A percentile compares a stretch with the other conserved stretches of the same genome.
Conservation (phyloP, 2,797 vertebrate species). For the Poeciliopsis gracilis region DNA sequence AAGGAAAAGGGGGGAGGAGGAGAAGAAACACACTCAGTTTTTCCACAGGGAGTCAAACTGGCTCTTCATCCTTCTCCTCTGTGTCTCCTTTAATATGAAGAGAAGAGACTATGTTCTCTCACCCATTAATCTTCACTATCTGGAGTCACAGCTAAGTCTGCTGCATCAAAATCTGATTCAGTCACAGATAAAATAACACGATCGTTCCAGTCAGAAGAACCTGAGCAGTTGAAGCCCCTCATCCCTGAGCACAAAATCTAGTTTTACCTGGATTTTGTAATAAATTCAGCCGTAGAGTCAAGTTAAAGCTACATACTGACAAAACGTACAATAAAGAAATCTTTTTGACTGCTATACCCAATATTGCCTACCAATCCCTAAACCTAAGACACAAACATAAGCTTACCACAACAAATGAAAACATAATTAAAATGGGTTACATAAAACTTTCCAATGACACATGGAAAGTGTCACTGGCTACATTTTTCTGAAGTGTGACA, state of each 20-base stretch:
- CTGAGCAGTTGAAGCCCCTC: neutral
- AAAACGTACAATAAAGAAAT: neutral
- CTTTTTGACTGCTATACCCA: neutral
- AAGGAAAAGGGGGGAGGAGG: conserved; percentile 14
- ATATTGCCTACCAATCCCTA: neutral
- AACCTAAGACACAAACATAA: neutral
- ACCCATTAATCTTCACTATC: conserved; percentile 1
- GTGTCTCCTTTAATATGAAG: conserved; percentile 37
- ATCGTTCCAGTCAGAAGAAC: neutral
- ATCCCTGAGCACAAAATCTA: neutral
- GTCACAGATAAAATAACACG: neutral
- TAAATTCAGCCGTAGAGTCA: neutral
- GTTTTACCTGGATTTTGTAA: neutral
- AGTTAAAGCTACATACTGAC: neutral
- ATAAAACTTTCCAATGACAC: neutral
- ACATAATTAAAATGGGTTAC: neutral
- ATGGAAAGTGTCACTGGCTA: neutral
- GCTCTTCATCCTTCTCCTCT: conserved; percentile 29
- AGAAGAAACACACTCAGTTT: conserved; percentile 46
- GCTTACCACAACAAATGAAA: neutral
- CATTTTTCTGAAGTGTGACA: neutral
- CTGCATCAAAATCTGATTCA: conserved; percentile 7
- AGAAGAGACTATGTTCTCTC: conserved; percentile 1
- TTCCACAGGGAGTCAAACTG: conserved; percentile 48
- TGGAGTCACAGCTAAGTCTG: conserved; percentile 10